Percentiles rank a stretch among this genome's conserved stretches.
These are phyloP conservation scores for Prionailurus viverrinus DNA, from an alignment of 2,113 vertebrate genomes.

Conservation along the genomic window DNA sequence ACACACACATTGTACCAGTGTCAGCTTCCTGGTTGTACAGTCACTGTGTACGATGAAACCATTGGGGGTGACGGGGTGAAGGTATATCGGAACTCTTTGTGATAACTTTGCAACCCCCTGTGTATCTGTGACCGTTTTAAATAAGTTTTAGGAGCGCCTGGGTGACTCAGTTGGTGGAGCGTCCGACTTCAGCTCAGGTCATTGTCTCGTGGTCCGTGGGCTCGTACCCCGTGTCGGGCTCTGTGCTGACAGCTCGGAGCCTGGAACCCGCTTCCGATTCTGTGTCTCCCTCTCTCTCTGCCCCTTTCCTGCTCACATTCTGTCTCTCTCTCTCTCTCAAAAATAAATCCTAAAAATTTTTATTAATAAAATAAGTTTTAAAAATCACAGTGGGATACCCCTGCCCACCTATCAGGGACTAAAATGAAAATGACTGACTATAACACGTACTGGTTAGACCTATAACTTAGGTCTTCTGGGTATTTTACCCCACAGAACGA, in stretches of 20 bases:
- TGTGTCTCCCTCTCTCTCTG: too few relatives aligned
- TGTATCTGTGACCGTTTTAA: not conserved
- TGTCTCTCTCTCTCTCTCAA: too few relatives aligned
- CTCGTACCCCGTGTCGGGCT: too few relatives aligned
- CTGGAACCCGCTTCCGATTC: too few relatives aligned
- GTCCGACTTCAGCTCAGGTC: too few relatives aligned
- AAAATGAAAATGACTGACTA: not conserved
- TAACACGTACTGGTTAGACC: not conserved
- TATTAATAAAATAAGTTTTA: too few relatives aligned
- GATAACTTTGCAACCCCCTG: not conserved
- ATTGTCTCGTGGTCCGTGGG: too few relatives aligned
- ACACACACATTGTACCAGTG: not conserved
- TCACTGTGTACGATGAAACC: rapidly evolving
- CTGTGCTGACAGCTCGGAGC: too few relatives aligned
- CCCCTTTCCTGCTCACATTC: too few relatives aligned
- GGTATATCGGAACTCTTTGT: rapidly evolving
- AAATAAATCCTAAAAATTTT: too few relatives aligned
- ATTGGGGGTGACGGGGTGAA: not conserved
- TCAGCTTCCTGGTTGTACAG: rapidly evolving
- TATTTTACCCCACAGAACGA: not conserved
- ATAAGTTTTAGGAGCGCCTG: not conserved
- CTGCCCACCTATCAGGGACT: not conserved
- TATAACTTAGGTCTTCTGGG: not conserved
- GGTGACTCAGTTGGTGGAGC: too few relatives aligned
- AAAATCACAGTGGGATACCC: not conserved